Percentiles rank a stretch among this genome's conserved stretches.
Conservation (phyloP, 2,797 vertebrate genomes). For the Acanthornis magna region DNA sequence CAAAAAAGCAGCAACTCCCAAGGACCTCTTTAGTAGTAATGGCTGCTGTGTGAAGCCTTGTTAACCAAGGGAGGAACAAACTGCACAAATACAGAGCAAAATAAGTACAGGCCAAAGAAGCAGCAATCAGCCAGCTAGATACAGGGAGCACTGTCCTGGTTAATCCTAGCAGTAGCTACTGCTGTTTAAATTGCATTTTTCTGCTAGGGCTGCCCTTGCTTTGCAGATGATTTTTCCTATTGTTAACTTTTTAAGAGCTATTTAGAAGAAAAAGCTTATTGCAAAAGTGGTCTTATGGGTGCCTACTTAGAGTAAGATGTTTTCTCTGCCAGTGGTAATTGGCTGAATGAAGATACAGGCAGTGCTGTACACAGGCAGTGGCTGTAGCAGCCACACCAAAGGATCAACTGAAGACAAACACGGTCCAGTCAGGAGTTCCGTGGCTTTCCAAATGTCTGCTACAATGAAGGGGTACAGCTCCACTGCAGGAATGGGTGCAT, state of each 20-base stretch:
- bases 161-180: neutral
- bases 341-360: neutral
- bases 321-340: neutral
- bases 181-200: neutral
- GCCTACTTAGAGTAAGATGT: neutral
- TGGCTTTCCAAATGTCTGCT: neutral
- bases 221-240: neutral
- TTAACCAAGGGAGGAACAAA: neutral
- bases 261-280: neutral
- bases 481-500: neutral
- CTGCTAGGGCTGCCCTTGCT: neutral
- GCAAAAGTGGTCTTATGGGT: neutral
- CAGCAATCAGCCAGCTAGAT: neutral
- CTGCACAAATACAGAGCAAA: neutral
- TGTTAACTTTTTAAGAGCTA: neutral
- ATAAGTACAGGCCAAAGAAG: neutral
- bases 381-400: neutral
- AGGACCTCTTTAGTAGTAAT: neutral
- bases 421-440: rapidly evolving
- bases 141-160: neutral
- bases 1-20: neutral
- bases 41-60: neutral
- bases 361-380: neutral
- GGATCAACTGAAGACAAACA: neutral
- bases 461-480: neutral